Evolutionary conservation across 2,113 vertebrate species (phyloP), one percentile per base, ranked within the genome.

Genomic region (Cyanoramphus novaezelandiae): DNA sequence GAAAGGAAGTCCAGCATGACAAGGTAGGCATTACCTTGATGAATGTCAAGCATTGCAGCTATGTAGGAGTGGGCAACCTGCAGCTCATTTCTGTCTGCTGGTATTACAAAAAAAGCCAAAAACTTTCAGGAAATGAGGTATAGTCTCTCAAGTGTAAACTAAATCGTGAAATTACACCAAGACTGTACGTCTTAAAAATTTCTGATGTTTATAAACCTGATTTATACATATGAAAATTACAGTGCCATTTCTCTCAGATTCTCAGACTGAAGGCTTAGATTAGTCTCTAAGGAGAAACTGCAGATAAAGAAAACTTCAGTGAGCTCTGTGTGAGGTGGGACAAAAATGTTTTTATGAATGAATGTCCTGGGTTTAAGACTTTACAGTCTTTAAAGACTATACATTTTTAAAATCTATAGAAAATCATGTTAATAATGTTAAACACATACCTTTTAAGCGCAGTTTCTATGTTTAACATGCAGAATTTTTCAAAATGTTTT

Each of bases 11-110:
- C 16, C 77, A 25, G 49, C 49, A 5, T 1, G 0, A 41, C 1
- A 19, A 77, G 37, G 18, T 31, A 47, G 96, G 92, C 7, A 31
- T 81, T 50, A n/a, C 19, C 39, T 6, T 23, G 7, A 2, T 25
- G 79, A 72, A 91, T 93, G 67, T 46, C 76, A 94, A 92, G 71
- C 68, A 91, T 84, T 11, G 27, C 76, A 93, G 77, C 67, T 39
- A 43, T 75, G 67, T 27, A 68, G 88, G 83, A 92, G 90, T 25
- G 74, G 76, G 47, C 33, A 12, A 62, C 24, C 24, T 82, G 39
- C 67, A 76, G 52, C 43, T 72, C 39, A 5, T 2, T 2, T 17
- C 53, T 46, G 13, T 1, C 47, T 75, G 50, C 27, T 49, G 27
- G 5, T 14, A 39, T 65, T 47, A 7, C 12, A 44, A 41, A 9